phyloP scores from a whole-genome alignment of 2,797 vertebrate species.

The Melanogrammus aeglefinus region DNA sequence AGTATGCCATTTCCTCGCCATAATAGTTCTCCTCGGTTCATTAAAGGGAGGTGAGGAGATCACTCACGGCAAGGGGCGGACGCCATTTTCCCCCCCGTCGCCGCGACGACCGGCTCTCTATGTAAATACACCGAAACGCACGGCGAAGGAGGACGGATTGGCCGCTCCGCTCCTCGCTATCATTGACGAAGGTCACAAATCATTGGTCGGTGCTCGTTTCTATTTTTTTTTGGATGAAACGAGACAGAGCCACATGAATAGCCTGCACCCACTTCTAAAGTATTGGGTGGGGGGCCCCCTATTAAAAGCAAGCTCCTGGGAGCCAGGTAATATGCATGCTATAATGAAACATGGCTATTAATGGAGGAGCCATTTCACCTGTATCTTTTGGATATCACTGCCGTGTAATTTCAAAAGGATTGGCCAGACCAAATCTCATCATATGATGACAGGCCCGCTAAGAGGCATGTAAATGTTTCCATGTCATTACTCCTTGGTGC shows the following conservation, averaged over 20 bases:
- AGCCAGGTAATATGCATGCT: conserved; percentile 83
- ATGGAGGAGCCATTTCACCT: conserved; percentile 79
- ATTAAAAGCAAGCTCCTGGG: conserved; percentile 82
- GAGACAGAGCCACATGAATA: conserved; percentile 65
- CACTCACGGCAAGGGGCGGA: conserved; percentile 70
- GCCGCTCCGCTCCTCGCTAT: conserved; percentile 54
- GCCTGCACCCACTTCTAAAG: conserved; percentile 58
- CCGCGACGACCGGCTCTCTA: conserved; percentile 45
- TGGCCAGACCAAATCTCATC: conserved; percentile 76
- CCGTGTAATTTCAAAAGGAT: conserved; percentile 78
- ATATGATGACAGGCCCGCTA: conserved; percentile 72
- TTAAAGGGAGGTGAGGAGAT: conserved; percentile 94
- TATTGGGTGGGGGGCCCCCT: conserved; percentile 33
- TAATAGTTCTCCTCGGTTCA: conserved; percentile 94
- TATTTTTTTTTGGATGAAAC: conserved; percentile 59
- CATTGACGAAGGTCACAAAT: conserved; percentile 78
- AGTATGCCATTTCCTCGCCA: conserved; percentile 93
- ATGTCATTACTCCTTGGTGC: conserved; percentile 63
- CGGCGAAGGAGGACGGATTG: conserved; percentile 59
- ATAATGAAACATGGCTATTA: conserved; percentile 87
- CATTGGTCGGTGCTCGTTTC: conserved; percentile 76
- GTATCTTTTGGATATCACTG: conserved; percentile 81
- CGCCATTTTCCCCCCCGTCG: conserved; percentile 60
- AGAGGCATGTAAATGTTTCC: conserved; percentile 67
- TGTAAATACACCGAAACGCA: conserved; percentile 75